Percentiles rank a stretch among this genome's conserved stretches.
Conservation (phyloP, 1,140 invertebrate species). For the Adelges cooleyi region DNA sequence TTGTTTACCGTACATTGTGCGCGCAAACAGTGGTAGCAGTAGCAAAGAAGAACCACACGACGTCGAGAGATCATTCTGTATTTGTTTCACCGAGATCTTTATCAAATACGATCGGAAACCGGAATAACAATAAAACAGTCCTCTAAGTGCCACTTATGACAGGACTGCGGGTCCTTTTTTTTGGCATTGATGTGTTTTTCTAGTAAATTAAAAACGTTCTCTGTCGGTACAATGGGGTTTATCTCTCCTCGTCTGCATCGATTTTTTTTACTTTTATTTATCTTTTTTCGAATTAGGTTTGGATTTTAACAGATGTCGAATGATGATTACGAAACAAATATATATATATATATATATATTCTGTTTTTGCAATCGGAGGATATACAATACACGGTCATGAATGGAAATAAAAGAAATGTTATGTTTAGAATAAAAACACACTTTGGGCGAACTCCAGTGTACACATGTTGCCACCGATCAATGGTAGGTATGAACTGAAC, state of each 20-base stretch:
- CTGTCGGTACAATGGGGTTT: slow-evolving; percentile 16
- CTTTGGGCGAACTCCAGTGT: too few relatives aligned
- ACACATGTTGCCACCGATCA: too few relatives aligned
- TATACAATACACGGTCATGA: slow-evolving; percentile 10
- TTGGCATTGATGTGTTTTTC: slow-evolving; percentile 27
- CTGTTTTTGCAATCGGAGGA: slow-evolving; percentile 15
- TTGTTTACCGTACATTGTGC: slow-evolving; percentile 17
- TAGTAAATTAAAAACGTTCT: slow-evolving; percentile 29
- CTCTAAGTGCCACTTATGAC: slow-evolving; percentile 25
- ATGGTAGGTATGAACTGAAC: too few relatives aligned
- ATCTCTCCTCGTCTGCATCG: slow-evolving; percentile 14
- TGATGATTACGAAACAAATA: slow-evolving; percentile 25
- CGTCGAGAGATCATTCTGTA: slow-evolving; percentile 9
- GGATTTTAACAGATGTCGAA: slow-evolving; percentile 23
- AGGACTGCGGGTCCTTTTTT: slow-evolving; percentile 9
- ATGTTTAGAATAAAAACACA: slow-evolving; percentile 14
- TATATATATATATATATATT: too few relatives aligned
- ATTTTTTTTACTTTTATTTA: neutral
- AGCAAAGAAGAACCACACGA: neutral
- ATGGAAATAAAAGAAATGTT: slow-evolving; percentile 25
- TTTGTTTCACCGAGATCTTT: slow-evolving; percentile 26
- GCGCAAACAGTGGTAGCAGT: slow-evolving; percentile 3
- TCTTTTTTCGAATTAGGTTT: neutral
- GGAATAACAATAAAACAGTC: slow-evolving; percentile 25
- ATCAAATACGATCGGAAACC: slow-evolving; percentile 27